Conservation (phyloP, 2,888 invertebrate species). For the Stenichneumon culpator region DNA sequence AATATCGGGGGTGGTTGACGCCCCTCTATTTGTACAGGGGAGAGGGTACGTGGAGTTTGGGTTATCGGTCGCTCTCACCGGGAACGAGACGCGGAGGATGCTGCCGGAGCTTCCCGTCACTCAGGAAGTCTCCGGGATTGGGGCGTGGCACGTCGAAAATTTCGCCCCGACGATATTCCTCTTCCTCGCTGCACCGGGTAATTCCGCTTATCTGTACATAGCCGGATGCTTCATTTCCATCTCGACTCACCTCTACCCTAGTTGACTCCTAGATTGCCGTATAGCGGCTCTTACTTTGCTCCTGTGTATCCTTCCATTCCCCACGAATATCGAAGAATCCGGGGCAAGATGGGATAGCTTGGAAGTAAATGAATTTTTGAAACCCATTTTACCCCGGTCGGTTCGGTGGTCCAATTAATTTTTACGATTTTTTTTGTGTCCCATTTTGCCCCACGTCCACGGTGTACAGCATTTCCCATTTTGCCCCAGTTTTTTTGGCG, state of each 20-base stretch:
- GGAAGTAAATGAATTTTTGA: background rate
- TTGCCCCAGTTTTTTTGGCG: no score
- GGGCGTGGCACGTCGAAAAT: constrained; percentile 57
- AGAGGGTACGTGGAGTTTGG: background rate
- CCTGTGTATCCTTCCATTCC: background rate
- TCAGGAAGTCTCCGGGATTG: constrained; percentile 50
- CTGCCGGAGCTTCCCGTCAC: constrained; percentile 40
- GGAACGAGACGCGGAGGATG: constrained; percentile 2
- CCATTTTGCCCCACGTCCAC: no score
- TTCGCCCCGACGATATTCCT: background rate
- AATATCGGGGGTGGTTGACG: no score
- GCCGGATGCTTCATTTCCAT: constrained; percentile 11
- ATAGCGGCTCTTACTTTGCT: background rate
- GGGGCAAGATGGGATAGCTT: background rate
- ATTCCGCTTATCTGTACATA: background rate
- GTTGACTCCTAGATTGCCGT: background rate
- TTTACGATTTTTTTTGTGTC: no score
- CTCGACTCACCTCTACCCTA: background rate
- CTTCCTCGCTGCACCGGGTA: background rate
- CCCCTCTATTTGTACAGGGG: no score
- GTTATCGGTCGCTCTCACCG: background rate
- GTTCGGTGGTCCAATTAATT: no score
- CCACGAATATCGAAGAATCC: background rate
- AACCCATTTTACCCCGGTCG: no score
- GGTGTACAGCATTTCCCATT: no score